phyloP scores from a whole-genome alignment of 2,113 vertebrate species.

The Plestiodon gilberti region DNA sequence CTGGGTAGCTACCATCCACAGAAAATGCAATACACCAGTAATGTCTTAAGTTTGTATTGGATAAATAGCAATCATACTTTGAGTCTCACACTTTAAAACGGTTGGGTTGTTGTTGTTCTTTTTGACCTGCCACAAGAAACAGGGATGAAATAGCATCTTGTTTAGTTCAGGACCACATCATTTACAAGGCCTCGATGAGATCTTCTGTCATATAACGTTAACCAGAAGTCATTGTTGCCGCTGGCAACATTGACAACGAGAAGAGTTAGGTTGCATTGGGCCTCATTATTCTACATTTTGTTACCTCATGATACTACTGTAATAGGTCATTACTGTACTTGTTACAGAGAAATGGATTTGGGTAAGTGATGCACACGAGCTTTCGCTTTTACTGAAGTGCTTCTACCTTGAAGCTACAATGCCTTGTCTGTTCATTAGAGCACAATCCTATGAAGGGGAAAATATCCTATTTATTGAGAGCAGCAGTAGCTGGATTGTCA shows the following conservation, averaged over 20 bases:
- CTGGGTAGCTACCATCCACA: not conserved
- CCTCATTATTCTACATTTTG: slow-evolving; percentile 70
- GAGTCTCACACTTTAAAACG: slow-evolving; percentile 1
- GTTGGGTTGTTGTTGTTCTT: too few species aligned
- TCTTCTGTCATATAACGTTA: slow-evolving; percentile 61
- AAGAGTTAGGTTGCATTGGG: slow-evolving; percentile 69
- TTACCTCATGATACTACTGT: slow-evolving; percentile 69
- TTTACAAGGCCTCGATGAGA: slow-evolving; percentile 55
- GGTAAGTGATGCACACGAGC: slow-evolving; percentile 60
- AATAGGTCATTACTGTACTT: slow-evolving; percentile 71
- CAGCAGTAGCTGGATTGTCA: slow-evolving; percentile 7
- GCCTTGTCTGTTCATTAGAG: slow-evolving; percentile 51
- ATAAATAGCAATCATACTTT: slow-evolving; percentile 1
- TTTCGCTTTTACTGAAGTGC: slow-evolving; percentile 52
- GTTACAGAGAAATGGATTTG: slow-evolving; percentile 63
- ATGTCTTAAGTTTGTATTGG: slow-evolving; percentile 1
- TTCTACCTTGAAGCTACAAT: slow-evolving; percentile 52
- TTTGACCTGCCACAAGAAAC: slow-evolving; percentile 8
- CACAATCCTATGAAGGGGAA: slow-evolving; percentile 7
- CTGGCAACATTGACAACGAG: slow-evolving; percentile 56
- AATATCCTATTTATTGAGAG: slow-evolving; percentile 39
- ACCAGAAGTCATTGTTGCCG: slow-evolving; percentile 69
- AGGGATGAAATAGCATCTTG: slow-evolving; percentile 48
- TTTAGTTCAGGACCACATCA: slow-evolving; percentile 33
- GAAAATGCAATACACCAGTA: not conserved